Evolutionary conservation across 2,888 invertebrate genomes (phyloP), one percentile per base, ranked within the genome.

Genomic region (Dasypogon diadema): DNA sequence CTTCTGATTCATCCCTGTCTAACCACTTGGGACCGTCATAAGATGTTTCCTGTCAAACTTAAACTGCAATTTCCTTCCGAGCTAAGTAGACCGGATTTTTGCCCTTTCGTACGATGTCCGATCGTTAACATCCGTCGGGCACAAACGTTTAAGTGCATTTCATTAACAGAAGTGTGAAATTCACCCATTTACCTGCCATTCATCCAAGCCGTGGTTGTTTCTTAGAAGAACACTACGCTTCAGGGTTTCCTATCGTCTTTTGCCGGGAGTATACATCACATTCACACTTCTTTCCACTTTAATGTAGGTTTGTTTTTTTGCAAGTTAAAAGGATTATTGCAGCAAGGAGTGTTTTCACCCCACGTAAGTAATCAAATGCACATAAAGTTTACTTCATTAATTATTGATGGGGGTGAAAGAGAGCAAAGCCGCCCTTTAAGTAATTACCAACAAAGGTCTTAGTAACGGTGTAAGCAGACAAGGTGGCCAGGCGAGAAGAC

Each of bases 301-400:
- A n/a, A 42, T 42, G 42, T n/a, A n/a, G 8, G 42, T 42, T 42
- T 51, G n/a, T n/a, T 51, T 16, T 18, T 51, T 51, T 51, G 51
- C 14, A 8, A 21, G 21, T 18, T 51, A 51, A 51, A 51, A 51
- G 14, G 51, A 51, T 51, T 51, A 51, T 2, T 51, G 51, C 51
- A 51, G 8, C 12, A 51, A 16, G 6, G 51, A 18, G n/a, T 51
- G 51, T 6, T 8, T 18, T 51, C 51, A 18, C 51, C 42, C 3
- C 12, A 18, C 2, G 21, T 16, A 18, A 16, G 51, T 51, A 51
- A 51, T 51, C 51, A 51, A 51, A 51, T 51, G 51, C 51, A 51
- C 51, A 51, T 16, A 16, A n/a, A 51, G 51, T 51, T 51, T 51
- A 21, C 51, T 51, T 51, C 51, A 51, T 51, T 51, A 51, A 51